Evolutionary conservation across 2,113 vertebrate species (phyloP).

Genomic region (Cyphomyrus discorhynchus): DNA sequence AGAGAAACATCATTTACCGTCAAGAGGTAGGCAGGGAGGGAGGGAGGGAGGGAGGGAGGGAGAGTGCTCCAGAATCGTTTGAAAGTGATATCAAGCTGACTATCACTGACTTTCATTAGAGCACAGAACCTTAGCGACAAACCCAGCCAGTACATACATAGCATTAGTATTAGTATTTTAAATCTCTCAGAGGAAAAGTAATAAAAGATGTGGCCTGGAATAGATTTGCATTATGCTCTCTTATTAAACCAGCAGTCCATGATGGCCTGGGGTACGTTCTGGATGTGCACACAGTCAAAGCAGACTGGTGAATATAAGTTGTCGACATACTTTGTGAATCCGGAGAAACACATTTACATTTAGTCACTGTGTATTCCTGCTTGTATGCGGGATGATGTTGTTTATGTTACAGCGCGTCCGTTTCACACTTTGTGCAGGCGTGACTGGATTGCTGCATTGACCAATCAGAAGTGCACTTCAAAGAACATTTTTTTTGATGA

Average conservation of each 20-base stretch:
- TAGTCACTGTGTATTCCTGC: neutral
- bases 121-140: neutral
- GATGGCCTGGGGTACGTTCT: neutral
- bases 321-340: neutral
- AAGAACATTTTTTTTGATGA: neutral
- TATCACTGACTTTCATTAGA: neutral
- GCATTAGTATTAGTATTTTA: neutral
- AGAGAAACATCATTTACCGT: neutral
- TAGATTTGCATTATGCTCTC: neutral
- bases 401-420: neutral
- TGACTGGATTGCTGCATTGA: neutral
- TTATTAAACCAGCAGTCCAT: neutral
- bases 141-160: neutral
- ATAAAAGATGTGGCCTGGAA: neutral
- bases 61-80: neutral
- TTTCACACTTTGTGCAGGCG: neutral
- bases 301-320: neutral
- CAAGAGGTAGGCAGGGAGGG: neutral
- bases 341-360: neutral
- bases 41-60: neutral
- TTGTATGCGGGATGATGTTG: neutral
- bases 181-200: neutral
- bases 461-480: neutral
- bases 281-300: neutral
- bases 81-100: neutral